phyloP scores from a whole-genome alignment of 2,797 vertebrate genomes.

The Phoxinus dragarum region DNA sequence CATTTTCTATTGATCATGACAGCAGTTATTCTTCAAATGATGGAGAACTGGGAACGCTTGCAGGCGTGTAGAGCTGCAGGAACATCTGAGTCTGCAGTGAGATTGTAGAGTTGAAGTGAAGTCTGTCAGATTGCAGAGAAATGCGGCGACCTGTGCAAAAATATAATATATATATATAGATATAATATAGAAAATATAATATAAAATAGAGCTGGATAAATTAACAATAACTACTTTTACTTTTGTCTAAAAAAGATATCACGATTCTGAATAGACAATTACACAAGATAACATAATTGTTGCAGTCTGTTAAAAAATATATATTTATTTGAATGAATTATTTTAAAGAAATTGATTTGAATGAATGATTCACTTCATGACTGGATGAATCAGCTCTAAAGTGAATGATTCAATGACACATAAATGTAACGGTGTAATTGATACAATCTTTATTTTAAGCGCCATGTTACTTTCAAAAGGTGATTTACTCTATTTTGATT shows the following conservation, averaged over 20 bases:
- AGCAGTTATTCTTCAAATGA: slow-evolving; percentile 19
- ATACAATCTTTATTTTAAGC: neutral
- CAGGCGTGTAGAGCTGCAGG: neutral
- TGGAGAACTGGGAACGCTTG: neutral
- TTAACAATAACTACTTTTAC: no score
- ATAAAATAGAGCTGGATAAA: no score
- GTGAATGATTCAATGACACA: neutral
- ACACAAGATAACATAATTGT: no score
- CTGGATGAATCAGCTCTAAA: neutral
- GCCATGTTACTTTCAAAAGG: neutral
- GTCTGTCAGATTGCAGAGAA: neutral
- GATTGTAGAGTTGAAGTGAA: neutral
- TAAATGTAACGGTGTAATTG: no score
- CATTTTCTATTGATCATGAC: neutral
- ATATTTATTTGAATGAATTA: neutral
- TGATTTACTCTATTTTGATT: no score
- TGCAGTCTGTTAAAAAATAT: no score
- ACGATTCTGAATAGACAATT: neutral
- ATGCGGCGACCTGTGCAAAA: neutral
- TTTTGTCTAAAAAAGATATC: no score
- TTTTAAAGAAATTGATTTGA: neutral
- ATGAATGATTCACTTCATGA: neutral
- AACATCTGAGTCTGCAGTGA: no score
- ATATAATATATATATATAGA: no score
- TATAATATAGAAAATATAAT: no score